Conservation (phyloP, 2,888 invertebrate genomes). For the Phyllotreta striolata region DNA sequence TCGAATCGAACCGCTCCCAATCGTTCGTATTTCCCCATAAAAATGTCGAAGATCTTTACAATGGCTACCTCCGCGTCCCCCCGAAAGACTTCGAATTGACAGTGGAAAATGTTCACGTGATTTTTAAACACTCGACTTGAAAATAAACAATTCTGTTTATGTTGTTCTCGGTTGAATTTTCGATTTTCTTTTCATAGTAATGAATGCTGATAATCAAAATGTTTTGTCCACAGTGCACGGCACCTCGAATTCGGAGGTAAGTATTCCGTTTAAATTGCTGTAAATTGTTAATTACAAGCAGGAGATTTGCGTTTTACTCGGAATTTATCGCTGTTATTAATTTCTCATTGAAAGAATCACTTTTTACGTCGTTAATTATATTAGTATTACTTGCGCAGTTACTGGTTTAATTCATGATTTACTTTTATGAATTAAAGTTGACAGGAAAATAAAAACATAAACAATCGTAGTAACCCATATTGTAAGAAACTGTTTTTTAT, state of each 20-base stretch:
- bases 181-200: conserved; percentile 30
- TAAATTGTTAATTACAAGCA: neutral
- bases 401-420: no score
- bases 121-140: conserved; percentile 44
- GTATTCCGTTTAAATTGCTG: conserved; percentile 21
- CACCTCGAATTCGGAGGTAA: conserved; percentile 67
- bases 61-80: conserved; percentile 58
- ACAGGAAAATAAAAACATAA: no score
- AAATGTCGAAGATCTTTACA: conserved; percentile 44
- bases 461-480: no score
- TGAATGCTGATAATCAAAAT: conserved; percentile 68
- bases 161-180: conserved; percentile 3
- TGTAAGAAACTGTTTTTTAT: no score
- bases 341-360: neutral
- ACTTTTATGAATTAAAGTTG: no score
- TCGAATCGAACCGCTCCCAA: conserved; percentile 6
- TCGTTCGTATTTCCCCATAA: conserved; percentile 38
- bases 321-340: neutral
- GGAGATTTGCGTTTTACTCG: conserved; percentile 7
- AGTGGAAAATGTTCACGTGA: conserved; percentile 64
- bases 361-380: no score
- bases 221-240: conserved; percentile 63
- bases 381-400: no score
- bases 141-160: conserved; percentile 22
- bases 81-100: conserved; percentile 71